Evolutionary conservation across 2,888 invertebrate species (phyloP).

Genomic region (Brenthis hecate): DNA sequence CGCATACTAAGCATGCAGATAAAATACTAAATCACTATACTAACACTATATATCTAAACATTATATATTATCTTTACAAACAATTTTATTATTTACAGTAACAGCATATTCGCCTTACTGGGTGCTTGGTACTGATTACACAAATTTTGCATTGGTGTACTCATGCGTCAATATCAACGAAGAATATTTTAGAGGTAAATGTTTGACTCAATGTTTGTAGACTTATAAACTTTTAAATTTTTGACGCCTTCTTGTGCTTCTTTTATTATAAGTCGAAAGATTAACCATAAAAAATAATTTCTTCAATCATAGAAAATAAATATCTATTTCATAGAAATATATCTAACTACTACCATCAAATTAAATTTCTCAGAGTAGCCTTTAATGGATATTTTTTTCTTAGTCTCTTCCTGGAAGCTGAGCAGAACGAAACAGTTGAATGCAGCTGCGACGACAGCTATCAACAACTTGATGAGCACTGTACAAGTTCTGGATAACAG

Average conservation of each 20-base stretch:
- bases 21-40: no score
- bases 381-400: constrained; percentile 28
- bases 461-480: constrained; percentile 40
- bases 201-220: no score
- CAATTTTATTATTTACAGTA: constrained; percentile 48
- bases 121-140: constrained; percentile 85
- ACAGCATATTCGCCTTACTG: constrained; percentile 66
- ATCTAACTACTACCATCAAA: no score
- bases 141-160: constrained; percentile 83
- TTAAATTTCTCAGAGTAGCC: not conserved
- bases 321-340: no score
- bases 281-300: no score
- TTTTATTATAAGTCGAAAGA: no score
- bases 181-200: constrained; percentile 56
- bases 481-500: constrained; percentile 53
- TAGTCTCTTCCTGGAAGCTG: constrained; percentile 66
- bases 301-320: no score
- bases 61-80: no score
- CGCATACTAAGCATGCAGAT: no score
- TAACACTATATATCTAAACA: no score
- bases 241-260: no score
- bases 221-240: no score
- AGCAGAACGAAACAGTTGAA: constrained; percentile 55
- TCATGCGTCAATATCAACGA: constrained; percentile 74
- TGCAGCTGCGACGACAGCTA: constrained; percentile 19